Evolutionary conservation across 1,140 invertebrate genomes (phyloP), one percentile per base, ranked within the genome.

Genomic region (Notospermus geniculatus): DNA sequence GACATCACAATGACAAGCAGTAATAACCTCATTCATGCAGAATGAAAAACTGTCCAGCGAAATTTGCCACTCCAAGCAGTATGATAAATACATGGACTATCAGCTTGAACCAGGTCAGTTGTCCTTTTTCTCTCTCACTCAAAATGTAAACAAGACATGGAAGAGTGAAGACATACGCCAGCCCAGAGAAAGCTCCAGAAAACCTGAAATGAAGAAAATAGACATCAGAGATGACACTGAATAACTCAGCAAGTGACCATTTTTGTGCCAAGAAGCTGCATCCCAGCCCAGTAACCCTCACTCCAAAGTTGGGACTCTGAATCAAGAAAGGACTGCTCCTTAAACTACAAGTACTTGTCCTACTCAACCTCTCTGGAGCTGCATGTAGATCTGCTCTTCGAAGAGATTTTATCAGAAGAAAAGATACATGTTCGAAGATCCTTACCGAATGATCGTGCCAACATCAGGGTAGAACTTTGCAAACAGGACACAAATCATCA

Each of bases 381-480:
- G n/a, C n/a, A n/a, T n/a, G n/a, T n/a, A n/a, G n/a, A n/a, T n/a
- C n/a, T n/a, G n/a, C n/a, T n/a, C n/a, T n/a, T n/a, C n/a, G n/a
- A n/a, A n/a, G n/a, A n/a, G n/a, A n/a, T n/a, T n/a, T n/a, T n/a
- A n/a, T n/a, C n/a, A n/a, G n/a, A n/a, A n/a, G n/a, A n/a, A n/a
- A n/a, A n/a, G n/a, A n/a, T n/a, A n/a, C n/a, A n/a, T n/a, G n/a
- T n/a, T n/a, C n/a, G n/a, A n/a, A n/a, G n/a, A n/a, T n/a, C n/a
- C 71, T 83, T 81, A 91, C 89, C 91, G 86, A 56, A 95, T 89
- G 60, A 96, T 89, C 27, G 88, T 91, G 45, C 93, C 93, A 65
- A 97, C 89, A 63, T 87, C 86, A 0, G 93, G 93, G 60, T 92
- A 83, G 73, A 92, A 90, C 45, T 91, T 87, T 0, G 93, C 91